phyloP scores from a whole-genome alignment of 1,140 invertebrate species.

The Hormaphis cornu region DNA sequence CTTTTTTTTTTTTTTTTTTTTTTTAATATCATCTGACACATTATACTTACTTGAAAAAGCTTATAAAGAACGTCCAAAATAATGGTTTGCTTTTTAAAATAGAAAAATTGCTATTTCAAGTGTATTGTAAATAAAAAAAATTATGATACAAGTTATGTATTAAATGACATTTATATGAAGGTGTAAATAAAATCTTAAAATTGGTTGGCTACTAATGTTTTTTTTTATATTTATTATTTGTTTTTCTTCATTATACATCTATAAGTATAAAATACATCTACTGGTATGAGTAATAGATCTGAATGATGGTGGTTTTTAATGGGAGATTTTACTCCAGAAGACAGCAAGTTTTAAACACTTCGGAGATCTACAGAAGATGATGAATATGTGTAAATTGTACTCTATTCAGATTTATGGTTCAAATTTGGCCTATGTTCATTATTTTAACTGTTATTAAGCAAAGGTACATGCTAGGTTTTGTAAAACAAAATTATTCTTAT shows the following conservation, averaged over 20 bases:
- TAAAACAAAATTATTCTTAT: too few relatives aligned
- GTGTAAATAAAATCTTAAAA: conserved; percentile 12
- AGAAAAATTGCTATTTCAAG: neutral
- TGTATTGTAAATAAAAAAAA: conserved; percentile 16
- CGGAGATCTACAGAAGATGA: neutral
- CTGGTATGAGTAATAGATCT: neutral
- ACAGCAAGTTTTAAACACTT: conserved; percentile 11
- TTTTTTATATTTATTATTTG: neutral
- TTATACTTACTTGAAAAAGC: neutral
- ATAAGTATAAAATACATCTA: neutral
- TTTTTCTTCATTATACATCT: neutral
- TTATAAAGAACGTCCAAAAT: neutral
- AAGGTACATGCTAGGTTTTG: too few relatives aligned
- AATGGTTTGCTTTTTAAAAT: conserved; percentile 4
- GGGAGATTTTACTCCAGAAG: neutral
- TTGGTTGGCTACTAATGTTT: conserved; percentile 5
- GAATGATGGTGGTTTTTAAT: neutral
- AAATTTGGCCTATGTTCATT: too few relatives aligned
- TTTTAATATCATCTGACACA: neutral
- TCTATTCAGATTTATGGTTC: neutral
- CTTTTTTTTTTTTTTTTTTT: neutral
- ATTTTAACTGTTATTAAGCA: too few relatives aligned
- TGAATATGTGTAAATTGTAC: neutral
- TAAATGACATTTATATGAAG: neutral
- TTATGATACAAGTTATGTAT: conserved; percentile 6